Percentiles rank a stretch among this genome's conserved stretches.
These are phyloP conservation scores for Thalassophryne amazonica DNA, from an alignment of 2,797 vertebrate species.

Conservation along the genomic window DNA sequence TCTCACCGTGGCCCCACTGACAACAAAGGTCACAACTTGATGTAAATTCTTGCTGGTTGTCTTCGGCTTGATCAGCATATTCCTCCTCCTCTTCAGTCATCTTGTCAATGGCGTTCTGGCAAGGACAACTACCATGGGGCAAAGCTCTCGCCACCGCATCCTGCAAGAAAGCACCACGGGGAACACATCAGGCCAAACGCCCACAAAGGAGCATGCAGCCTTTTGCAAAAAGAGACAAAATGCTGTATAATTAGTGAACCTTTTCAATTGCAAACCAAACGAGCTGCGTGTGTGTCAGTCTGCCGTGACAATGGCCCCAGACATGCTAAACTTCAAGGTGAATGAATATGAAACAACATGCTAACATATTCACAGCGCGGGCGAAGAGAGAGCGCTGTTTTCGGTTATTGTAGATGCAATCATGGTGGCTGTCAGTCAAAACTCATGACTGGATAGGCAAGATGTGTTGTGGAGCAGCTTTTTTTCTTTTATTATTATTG, in stretches of 20 bases:
- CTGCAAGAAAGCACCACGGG: slow-evolving; percentile 73
- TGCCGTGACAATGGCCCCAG: slow-evolving; percentile 60
- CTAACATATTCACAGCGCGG: slow-evolving; percentile 73
- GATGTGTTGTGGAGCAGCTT: slow-evolving; percentile 47
- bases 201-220: slow-evolving; percentile 50
- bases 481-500: too few species aligned
- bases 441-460: slow-evolving; percentile 41
- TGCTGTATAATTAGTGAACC: slow-evolving; percentile 64
- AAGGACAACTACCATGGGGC: slow-evolving; percentile 78
- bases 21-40: slow-evolving; percentile 76
- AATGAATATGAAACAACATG: slow-evolving; percentile 76
- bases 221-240: slow-evolving; percentile 71
- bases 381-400: slow-evolving; percentile 50
- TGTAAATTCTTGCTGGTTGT: slow-evolving; percentile 76
- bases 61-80: slow-evolving; percentile 79
- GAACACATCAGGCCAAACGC: slow-evolving; percentile 73
- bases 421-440: slow-evolving; percentile 74
- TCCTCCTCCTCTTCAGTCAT: slow-evolving; percentile 80
- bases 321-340: slow-evolving; percentile 74
- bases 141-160: slow-evolving; percentile 59
- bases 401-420: slow-evolving; percentile 78
- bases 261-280: slow-evolving; percentile 59
- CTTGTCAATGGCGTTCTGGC: slow-evolving; percentile 77
- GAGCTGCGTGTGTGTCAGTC: slow-evolving; percentile 48
- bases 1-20: slow-evolving; percentile 75